Conservation (phyloP, 2,888 invertebrate species). For the Parnassius orleans region DNA sequence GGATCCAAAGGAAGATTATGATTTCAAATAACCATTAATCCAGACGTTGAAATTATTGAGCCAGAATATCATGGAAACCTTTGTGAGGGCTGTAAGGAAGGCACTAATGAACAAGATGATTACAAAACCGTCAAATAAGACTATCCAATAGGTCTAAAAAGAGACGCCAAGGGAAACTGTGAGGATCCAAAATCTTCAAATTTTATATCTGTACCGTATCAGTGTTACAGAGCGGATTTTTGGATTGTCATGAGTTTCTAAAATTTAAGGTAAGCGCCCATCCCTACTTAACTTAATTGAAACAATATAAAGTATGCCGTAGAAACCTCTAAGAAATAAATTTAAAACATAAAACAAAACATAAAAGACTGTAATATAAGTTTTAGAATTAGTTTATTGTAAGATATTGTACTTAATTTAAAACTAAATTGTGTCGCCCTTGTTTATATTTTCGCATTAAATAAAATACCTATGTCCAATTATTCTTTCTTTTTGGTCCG, state of each 20-base stretch:
- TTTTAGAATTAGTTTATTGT: too few species aligned
- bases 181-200: constrained; percentile 43
- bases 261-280: not conserved
- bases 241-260: constrained; percentile 54
- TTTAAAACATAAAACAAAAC: too few species aligned
- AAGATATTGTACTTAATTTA: too few species aligned
- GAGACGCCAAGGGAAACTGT: constrained; percentile 48
- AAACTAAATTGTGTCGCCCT: too few species aligned
- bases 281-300: not conserved
- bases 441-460: too few species aligned
- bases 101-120: constrained; percentile 29
- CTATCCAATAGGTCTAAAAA: constrained; percentile 50
- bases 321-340: too few species aligned
- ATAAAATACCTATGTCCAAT: too few species aligned
- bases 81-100: constrained; percentile 34
- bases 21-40: constrained; percentile 37
- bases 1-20: constrained; percentile 26
- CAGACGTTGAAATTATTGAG: constrained; percentile 63
- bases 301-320: not conserved
- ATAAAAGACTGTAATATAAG: too few species aligned
- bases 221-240: constrained; percentile 60
- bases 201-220: constrained; percentile 55
- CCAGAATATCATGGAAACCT: constrained; percentile 57
- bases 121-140: constrained; percentile 21
- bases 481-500: too few species aligned